Percentiles rank a stretch among this genome's conserved stretches.
Evolutionary conservation across 2,113 vertebrate genomes (phyloP).

Genomic region (Dasyprocta punctata): DNA sequence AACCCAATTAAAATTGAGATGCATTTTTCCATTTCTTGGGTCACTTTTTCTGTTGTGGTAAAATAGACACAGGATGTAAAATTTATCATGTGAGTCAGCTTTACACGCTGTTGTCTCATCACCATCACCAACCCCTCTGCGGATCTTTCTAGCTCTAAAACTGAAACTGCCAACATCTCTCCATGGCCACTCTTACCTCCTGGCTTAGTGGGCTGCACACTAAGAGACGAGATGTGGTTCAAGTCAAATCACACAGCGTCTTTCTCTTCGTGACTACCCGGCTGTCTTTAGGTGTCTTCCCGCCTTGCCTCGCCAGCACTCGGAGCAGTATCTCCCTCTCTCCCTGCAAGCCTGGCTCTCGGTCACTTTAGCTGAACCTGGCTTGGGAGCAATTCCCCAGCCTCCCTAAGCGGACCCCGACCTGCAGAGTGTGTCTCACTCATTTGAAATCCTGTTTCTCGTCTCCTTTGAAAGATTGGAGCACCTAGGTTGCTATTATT

Average conservation of each 20-base stretch:
- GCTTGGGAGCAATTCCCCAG: background rate
- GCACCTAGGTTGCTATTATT: background rate
- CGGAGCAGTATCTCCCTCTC: too few relatives aligned
- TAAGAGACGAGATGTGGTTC: too few relatives aligned
- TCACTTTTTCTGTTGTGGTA: background rate
- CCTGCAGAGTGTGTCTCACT: background rate
- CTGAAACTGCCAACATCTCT: background rate
- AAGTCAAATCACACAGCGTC: too few relatives aligned
- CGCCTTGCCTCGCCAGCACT: too few relatives aligned
- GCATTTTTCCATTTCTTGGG: background rate
- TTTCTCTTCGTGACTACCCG: too few relatives aligned
- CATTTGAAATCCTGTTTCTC: background rate
- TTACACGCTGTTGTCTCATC: too few relatives aligned
- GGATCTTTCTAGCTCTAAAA: background rate
- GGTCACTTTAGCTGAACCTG: too few relatives aligned
- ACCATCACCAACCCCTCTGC: too few relatives aligned
- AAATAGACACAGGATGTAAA: background rate
- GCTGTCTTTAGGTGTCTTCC: too few relatives aligned
- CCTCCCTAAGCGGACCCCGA: background rate
- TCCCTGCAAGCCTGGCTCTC: too few relatives aligned
- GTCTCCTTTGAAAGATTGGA: background rate
- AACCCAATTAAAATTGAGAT: background rate
- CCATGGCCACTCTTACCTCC: background rate
- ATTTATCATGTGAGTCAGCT: background rate
- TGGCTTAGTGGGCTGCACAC: background rate